Conservation (phyloP, 92 coral and sea anemone genomes). For the Diadumene lineata region DNA sequence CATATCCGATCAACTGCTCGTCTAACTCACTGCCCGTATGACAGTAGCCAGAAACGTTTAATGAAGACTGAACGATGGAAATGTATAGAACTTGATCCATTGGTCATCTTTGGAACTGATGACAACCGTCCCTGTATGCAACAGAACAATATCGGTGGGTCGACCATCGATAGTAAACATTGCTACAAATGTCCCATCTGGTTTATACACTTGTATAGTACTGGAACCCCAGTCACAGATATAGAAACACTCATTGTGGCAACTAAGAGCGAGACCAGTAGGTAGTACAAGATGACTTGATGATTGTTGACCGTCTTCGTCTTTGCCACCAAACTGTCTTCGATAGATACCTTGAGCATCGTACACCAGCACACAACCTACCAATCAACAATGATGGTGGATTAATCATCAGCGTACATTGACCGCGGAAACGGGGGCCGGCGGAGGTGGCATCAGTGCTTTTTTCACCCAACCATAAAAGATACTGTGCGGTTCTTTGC, state of each 20-base stretch:
- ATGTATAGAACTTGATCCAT: conserved; percentile 70
- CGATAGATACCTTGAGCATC: conserved; percentile 55
- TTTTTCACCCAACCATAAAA: too few species aligned
- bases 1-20: too few species aligned
- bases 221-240: conserved; percentile 92
- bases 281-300: conserved; percentile 72
- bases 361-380: conserved; percentile 67
- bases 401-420: too few species aligned
- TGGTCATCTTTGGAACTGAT: conserved; percentile 84
- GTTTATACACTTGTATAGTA: conserved; percentile 70
- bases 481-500: too few species aligned
- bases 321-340: conserved; percentile 72
- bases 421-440: too few species aligned
- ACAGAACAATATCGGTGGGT: conserved; percentile 77
- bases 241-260: conserved; percentile 41
- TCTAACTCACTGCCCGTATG: too few species aligned
- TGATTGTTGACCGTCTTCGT: conserved; percentile 28
- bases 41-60: background rate
- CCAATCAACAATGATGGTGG: background rate
- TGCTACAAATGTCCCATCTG: conserved; percentile 60
- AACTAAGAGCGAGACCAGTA: conserved; percentile 65
- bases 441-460: too few species aligned
- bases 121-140: conserved; percentile 64
- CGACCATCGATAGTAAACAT: conserved; percentile 75
- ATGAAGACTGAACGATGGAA: conserved; percentile 21